Conservation (phyloP, 2,113 vertebrate species). For the Pelobates fuscus region DNA sequence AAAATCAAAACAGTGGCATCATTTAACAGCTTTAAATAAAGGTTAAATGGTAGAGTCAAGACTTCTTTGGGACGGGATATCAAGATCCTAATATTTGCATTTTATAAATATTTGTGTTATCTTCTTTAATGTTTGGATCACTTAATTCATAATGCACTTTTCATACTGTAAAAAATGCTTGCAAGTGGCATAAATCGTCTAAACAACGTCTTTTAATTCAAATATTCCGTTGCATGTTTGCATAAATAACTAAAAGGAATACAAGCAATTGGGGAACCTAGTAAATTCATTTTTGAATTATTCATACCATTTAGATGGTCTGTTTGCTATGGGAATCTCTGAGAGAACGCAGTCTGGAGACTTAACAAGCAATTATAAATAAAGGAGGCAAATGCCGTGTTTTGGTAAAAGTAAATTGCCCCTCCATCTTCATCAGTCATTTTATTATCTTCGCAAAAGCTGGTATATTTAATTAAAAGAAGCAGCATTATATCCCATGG, state of each 20-base stretch:
- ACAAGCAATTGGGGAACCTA: not conserved
- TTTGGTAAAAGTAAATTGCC: conserved; percentile 23
- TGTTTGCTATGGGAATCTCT: conserved; percentile 10
- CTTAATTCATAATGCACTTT: no score
- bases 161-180: no score
- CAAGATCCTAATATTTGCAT: no score
- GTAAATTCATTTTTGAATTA: conserved; percentile 6
- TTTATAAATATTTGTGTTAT: no score
- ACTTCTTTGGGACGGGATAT: no score
- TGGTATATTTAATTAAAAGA: conserved; percentile 32
- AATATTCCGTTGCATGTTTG: not conserved
- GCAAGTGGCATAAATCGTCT: no score
- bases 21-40: no score
- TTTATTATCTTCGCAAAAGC: conserved; percentile 12
- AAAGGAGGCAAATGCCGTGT: conserved; percentile 13
- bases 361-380: conserved; percentile 38
- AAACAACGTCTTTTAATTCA: no score
- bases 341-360: conserved; percentile 13
- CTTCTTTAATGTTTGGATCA: no score
- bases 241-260: not conserved
- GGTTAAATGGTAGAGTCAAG: no score
- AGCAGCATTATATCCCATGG: conserved; percentile 7
- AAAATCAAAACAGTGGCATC: no score
- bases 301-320: not conserved
- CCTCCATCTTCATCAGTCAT: conserved; percentile 35